Conservation (phyloP, 2,888 invertebrate species). For the Tipula helvola region DNA sequence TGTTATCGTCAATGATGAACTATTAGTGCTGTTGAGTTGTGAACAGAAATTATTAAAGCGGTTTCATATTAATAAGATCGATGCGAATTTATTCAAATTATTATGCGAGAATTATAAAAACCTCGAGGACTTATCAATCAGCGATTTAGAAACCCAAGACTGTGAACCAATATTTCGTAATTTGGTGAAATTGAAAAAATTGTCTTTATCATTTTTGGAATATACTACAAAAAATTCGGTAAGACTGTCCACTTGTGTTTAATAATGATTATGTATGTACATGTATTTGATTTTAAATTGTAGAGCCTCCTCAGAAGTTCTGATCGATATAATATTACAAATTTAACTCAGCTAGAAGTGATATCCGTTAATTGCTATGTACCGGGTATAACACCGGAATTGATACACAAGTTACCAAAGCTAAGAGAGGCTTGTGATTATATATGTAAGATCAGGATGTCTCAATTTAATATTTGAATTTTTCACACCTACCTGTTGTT, state of each 20-base stretch:
- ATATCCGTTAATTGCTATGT: not conserved
- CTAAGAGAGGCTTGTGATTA: not conserved
- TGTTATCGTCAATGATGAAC: not conserved
- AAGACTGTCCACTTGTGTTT: not conserved
- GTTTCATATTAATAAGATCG: too few relatives aligned
- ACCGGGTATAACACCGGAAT: not conserved
- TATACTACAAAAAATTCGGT: not conserved
- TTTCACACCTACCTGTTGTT: not conserved
- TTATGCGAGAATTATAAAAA: not conserved
- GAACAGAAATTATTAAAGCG: too few relatives aligned
- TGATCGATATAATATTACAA: not conserved
- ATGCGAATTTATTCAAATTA: not conserved
- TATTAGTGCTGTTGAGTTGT: too few relatives aligned
- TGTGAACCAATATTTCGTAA: not conserved
- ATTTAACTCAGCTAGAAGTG: not conserved
- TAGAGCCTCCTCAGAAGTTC: not conserved
- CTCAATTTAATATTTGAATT: not conserved
- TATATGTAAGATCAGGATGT: not conserved
- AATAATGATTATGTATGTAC: not conserved
- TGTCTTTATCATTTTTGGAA: not conserved
- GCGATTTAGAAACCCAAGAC: not conserved
- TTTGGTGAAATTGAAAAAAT: not conserved
- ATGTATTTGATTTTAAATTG: not conserved
- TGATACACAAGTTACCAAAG: not conserved
- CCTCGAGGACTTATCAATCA: not conserved